Conservation (phyloP, 2,797 vertebrate species). For the Aythya fuligula region DNA sequence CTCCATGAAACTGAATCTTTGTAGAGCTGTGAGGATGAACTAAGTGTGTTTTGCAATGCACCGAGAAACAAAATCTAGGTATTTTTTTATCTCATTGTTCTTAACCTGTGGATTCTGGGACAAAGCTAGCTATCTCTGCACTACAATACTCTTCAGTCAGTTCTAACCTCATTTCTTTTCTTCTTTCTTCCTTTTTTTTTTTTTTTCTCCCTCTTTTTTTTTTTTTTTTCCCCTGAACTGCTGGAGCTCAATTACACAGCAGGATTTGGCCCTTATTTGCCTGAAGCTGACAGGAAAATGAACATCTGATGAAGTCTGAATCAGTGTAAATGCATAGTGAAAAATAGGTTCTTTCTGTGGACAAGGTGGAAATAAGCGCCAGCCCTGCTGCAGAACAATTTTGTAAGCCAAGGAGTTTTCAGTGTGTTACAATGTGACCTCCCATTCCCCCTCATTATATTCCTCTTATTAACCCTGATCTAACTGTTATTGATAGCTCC, state of each 20-base stretch:
- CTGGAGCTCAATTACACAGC: neutral
- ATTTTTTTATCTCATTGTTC: constrained; percentile 7
- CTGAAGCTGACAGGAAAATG: constrained; percentile 15
- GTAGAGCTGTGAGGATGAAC: neutral
- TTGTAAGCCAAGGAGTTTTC: constrained; percentile 32
- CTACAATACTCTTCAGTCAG: neutral
- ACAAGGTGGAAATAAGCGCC: neutral
- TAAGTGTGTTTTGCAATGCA: neutral
- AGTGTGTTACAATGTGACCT: constrained; percentile 73
- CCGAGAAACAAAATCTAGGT: neutral
- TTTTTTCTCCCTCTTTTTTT: neutral
- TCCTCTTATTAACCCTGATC: constrained; percentile 75
- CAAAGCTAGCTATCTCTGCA: neutral
- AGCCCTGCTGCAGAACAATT: neutral
- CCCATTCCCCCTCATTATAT: constrained; percentile 70
- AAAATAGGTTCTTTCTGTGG: constrained; percentile 7
- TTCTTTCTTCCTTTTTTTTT: neutral
- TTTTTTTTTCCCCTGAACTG: neutral
- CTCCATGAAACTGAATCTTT: neutral
- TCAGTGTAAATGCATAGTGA: constrained; percentile 8
- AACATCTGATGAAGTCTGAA: neutral
- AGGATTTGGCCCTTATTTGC: constrained; percentile 9
- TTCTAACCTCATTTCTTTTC: neutral
- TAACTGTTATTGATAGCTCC: constrained; percentile 83
- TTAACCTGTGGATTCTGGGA: neutral